Base-by-base conservation (phyloP, 2,113 vertebrate genomes). In the Ictalurus punctatus region DNA sequence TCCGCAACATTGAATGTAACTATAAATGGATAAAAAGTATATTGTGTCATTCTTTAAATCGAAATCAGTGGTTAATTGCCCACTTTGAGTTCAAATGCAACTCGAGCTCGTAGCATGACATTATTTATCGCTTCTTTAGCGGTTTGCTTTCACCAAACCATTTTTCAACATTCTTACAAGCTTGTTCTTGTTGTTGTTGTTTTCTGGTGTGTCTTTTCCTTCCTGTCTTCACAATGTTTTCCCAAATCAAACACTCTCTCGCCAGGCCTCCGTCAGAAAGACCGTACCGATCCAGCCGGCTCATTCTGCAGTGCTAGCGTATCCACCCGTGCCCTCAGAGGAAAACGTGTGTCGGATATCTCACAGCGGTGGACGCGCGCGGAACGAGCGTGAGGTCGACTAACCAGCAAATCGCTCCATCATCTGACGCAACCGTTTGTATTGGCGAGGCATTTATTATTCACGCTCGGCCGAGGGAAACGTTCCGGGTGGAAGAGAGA, bases 361-460 rank as follows among this genome's bases (percentile, higher is more conserved):
- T 27, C 27, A 54, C 34, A 23, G 58, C 54, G 25, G 25, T 30
- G 25, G 44, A 37, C 7, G 44, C 19, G 16, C 1, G 3, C 9
- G 34, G 9, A 23, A 78, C 2, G 25, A 10, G 34, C 23, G 56
- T 25, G 40, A 89, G 83, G 83, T 80, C 76, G 16, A 69, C 83
- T 78, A 25, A 23, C 61, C 74, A 17, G 83, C n/a, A 25, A 73
- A 83, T 76, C 76, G 8, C 52, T 79, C 84, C 37, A 87, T 82
- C 85, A 79, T 89, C 85, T 91, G 40, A 89, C 19, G 87, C 84
- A 86, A 88, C 34, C 25, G 34, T 87, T 87, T 89, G 76, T 84
- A 56, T 89, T 89, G 84, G 80, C 27, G 3, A 52, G 37, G 48
- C 81, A 61, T 87, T 67, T 81, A 44, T 91, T 81, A 80, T 87